Percentiles rank a stretch among this genome's conserved stretches.
These are phyloP conservation scores for Blastobasis lacticolella DNA, from an alignment of 2,888 invertebrate species.

Conservation along the genomic window DNA sequence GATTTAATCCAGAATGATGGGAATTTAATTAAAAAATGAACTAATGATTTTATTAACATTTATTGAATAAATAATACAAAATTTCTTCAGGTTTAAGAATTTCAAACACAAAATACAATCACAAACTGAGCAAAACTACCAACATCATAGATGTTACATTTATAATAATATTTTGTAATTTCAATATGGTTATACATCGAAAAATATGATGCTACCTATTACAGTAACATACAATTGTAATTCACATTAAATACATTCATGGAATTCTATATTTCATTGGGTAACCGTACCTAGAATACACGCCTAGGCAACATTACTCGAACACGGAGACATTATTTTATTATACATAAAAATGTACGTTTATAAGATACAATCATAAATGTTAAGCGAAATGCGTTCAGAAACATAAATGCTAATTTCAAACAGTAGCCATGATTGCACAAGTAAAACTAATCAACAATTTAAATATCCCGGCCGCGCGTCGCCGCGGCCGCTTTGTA, in stretches of 20 bases:
- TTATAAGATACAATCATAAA: slow-evolving; percentile 10
- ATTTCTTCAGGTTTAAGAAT: slow-evolving; percentile 57
- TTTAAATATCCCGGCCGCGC: slow-evolving; percentile 15
- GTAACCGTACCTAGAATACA: slow-evolving; percentile 6
- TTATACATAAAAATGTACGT: too few species aligned
- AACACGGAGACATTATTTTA: too few species aligned
- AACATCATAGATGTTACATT: slow-evolving; percentile 33
- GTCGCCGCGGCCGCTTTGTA: slow-evolving; percentile 19
- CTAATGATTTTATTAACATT: slow-evolving; percentile 69
- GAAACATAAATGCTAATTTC: slow-evolving; percentile 24
- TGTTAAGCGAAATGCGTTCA: slow-evolving; percentile 51
- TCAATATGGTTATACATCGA: slow-evolving; percentile 39
- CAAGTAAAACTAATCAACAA: slow-evolving; percentile 59
- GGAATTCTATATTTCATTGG: slow-evolving; percentile 34
- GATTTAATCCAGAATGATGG: too few species aligned
- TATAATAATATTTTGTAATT: slow-evolving; percentile 21
- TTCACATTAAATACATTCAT: slow-evolving; percentile 48
- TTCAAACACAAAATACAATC: slow-evolving; percentile 48
- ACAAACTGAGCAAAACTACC: slow-evolving; percentile 62
- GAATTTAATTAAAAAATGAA: slow-evolving; percentile 14
- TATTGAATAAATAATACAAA: slow-evolving; percentile 74
- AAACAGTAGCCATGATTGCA: slow-evolving; percentile 22
- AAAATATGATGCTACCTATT: slow-evolving; percentile 50
- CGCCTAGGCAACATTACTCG: neutral
- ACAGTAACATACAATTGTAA: slow-evolving; percentile 36